Base-by-base conservation (phyloP, 1,140 invertebrate species). In the Matsumurasca onukii region DNA sequence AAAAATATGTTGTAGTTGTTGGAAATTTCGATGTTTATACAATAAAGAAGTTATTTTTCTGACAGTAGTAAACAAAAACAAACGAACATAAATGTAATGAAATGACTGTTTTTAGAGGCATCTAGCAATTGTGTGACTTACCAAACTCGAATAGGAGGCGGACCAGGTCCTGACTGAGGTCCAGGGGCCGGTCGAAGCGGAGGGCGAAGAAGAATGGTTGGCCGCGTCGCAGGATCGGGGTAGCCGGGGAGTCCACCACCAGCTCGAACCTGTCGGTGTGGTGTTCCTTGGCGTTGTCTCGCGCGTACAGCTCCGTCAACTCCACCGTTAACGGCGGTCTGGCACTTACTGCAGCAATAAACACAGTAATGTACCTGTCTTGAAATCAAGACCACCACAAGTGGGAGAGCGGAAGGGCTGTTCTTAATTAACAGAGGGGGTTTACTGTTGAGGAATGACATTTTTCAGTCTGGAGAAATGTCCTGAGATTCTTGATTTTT, bases 201-300 rank as follows among this genome's bases (percentile, higher is more conserved):
- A 89, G 75, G 1, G 84, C 84, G 0, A 88, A 76, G 65, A 82
- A 86, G 78, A 91, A 90, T 1, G 81, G 80, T 72, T 86, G 82
- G 0, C 88, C 89, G n/a, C 89, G 78, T 20, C 89, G 77, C 1
- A 90, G 78, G 34, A 91, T 81, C 0, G 84, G 79, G 5, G 80
- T 80, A 0, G 78, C 63, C 67, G 81, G 78, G 66, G 83, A 76
- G 3, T 85, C 82, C 29, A 85, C 81, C 5, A 88, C 78, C 13
- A 84, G 76, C 73, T 90, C 88, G 72, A 82, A 91, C 67, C 83
- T 82, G 34, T 83, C 80, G 2, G 89, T 89, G 73, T 86, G 85
- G 75, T 91, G 89, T 1, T 75, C 73, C 31, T 80, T 77, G 0
- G 85, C 82, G 74, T 91, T 91, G 71, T 87, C 85, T 61, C 76